A percentile compares a stretch with the other conserved stretches of the same genome.
Evolutionary conservation across 1,140 invertebrate species (phyloP).

Genomic region (Oryctes rhinoceros): DNA sequence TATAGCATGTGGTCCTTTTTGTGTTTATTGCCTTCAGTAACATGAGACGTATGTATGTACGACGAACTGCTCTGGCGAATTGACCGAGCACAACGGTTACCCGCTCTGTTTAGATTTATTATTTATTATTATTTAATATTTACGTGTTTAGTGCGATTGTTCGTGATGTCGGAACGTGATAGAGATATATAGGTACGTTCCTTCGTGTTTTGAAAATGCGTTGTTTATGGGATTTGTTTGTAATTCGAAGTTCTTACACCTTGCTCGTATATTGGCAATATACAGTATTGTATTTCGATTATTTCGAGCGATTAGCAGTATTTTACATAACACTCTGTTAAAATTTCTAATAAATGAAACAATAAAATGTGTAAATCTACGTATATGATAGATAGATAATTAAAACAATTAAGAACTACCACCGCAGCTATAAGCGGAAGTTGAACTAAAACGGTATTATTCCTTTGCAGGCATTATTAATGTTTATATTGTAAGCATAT

Average conservation of each 20-base stretch:
- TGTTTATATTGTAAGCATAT: too few relatives aligned
- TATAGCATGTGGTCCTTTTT: not conserved
- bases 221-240: not conserved
- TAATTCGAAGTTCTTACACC: not conserved
- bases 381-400: too few relatives aligned
- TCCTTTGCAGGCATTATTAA: too few relatives aligned
- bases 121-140: conserved; percentile 17
- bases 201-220: not conserved
- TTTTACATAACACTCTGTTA: too few relatives aligned
- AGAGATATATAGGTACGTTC: not conserved
- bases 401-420: too few relatives aligned
- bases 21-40: conserved; percentile 4
- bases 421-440: too few relatives aligned
- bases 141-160: conserved; percentile 8
- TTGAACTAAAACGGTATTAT: too few relatives aligned
- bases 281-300: too few relatives aligned
- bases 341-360: too few relatives aligned
- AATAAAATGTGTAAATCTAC: too few relatives aligned
- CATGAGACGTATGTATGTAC: not conserved
- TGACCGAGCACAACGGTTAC: not conserved
- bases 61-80: not conserved
- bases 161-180: not conserved
- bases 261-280: too few relatives aligned
- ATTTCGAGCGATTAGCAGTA: too few relatives aligned
- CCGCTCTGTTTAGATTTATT: not conserved